Percentiles rank a stretch among this genome's conserved stretches.
Evolutionary conservation across 2,113 vertebrate genomes (phyloP).

Genomic region (Rostratula benghalensis): DNA sequence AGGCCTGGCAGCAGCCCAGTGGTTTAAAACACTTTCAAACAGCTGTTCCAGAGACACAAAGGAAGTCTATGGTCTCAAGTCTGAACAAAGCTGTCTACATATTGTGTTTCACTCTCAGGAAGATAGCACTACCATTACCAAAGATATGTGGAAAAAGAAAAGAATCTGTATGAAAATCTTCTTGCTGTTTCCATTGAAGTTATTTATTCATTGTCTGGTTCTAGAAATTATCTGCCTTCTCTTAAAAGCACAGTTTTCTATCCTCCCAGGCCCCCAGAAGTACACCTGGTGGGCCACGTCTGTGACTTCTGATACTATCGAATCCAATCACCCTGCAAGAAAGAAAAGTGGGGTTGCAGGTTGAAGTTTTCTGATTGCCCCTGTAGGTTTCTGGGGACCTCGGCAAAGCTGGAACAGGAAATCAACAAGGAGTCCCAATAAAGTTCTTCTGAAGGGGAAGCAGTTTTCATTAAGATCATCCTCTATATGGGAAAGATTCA

Average conservation of each 20-base stretch:
- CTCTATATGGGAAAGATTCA: not conserved
- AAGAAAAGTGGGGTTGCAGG: not conserved
- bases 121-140: not conserved
- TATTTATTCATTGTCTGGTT: not conserved
- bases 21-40: slow-evolving; percentile 11
- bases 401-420: not conserved
- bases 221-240: not conserved
- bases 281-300: not conserved
- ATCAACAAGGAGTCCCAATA: not conserved
- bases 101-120: not conserved
- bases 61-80: not conserved
- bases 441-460: not conserved
- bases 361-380: not conserved
- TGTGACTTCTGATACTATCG: not conserved
- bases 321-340: not conserved
- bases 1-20: not conserved
- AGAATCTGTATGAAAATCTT: not conserved
- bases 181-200: not conserved
- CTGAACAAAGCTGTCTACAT: not conserved
- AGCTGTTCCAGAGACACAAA: slow-evolving; percentile 2
- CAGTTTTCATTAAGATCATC: not conserved
- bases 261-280: not conserved
- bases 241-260: not conserved
- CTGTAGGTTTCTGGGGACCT: not conserved
- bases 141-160: not conserved